These are phyloP conservation scores for Abrostola triplasia DNA, from an alignment of 2,888 invertebrate species.

Conservation along the genomic window DNA sequence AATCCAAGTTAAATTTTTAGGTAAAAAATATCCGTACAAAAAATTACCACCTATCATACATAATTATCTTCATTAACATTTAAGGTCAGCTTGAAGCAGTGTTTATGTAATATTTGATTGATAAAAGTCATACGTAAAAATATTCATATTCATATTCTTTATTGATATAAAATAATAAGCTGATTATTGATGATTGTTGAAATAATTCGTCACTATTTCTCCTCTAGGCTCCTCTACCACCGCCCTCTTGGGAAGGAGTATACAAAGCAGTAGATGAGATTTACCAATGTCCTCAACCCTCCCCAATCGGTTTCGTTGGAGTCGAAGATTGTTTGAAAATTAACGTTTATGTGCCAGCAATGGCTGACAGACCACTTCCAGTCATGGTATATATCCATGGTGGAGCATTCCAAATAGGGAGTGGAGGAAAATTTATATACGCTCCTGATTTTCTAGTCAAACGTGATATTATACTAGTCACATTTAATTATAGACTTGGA, in stretches of 20 bases:
- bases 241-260: constrained; percentile 78
- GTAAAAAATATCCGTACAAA: no score
- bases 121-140: no score
- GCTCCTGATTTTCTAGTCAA: constrained; percentile 78
- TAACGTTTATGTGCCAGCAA: constrained; percentile 77
- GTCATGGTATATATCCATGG: constrained; percentile 84
- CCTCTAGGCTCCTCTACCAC: constrained; percentile 77
- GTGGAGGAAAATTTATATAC: constrained; percentile 77
- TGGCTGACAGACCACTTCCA: constrained; percentile 64
- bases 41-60: no score
- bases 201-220: constrained; percentile 17
- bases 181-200: no score
- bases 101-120: no score
- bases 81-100: no score
- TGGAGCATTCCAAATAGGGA: constrained; percentile 78
- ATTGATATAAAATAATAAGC: no score
- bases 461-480: constrained; percentile 78
- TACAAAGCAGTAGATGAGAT: constrained; percentile 76
- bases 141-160: no score
- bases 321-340: constrained; percentile 79
- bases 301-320: constrained; percentile 65
- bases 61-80: no score
- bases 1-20: no score
- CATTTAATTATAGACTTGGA: constrained; percentile 82
- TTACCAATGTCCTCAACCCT: constrained; percentile 72